phyloP scores from a whole-genome alignment of 35 echinoderm and acorn worm species.

The Holothuria glaberrima region DNA sequence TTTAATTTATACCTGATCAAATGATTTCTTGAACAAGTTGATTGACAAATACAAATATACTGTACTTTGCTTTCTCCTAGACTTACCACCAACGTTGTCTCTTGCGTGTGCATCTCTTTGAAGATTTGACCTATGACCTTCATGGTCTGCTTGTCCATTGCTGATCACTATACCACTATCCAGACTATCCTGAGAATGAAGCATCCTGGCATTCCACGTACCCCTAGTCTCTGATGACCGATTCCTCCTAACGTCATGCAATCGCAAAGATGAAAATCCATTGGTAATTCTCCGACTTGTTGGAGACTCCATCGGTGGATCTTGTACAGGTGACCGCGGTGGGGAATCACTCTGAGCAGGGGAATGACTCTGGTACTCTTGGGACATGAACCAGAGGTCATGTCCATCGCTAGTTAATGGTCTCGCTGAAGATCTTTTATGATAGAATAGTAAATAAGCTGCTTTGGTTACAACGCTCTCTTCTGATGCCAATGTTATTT shows the following conservation, averaged over 20 bases:
- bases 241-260: neutral
- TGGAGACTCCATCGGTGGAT: neutral
- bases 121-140: neutral
- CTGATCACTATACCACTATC: conserved; percentile 35
- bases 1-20: no score
- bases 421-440: conserved; percentile 19
- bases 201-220: conserved; percentile 27
- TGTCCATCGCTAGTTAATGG: neutral
- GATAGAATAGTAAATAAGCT: conserved; percentile 91
- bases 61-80: neutral
- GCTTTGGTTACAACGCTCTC: conserved; percentile 64
- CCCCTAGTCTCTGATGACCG: neutral
- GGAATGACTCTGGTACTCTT: neutral
- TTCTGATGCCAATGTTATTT: conserved; percentile 69
- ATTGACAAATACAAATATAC: no score
- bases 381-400: conserved; percentile 20
- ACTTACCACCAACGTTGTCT: neutral
- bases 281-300: neutral
- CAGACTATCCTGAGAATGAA: conserved; percentile 33
- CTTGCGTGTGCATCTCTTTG: neutral
- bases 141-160: conserved; percentile 30
- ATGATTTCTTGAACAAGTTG: no score
- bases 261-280: neutral
- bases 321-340: neutral
- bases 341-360: neutral